phyloP scores from a whole-genome alignment of 2,113 vertebrate genomes.

The Bubo bubo region DNA sequence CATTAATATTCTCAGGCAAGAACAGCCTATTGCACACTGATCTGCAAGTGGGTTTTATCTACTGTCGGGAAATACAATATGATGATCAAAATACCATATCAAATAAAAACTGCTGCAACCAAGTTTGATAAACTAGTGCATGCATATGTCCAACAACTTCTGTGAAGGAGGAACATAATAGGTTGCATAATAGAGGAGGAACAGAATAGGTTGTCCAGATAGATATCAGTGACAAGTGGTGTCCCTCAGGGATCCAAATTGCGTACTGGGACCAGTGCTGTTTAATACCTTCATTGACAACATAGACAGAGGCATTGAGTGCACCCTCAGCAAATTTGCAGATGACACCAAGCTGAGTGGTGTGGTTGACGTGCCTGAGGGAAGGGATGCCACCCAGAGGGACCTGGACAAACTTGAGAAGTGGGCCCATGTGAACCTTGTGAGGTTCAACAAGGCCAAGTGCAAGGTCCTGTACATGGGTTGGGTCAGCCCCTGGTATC shows the following conservation, averaged over 20 bases:
- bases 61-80: neutral
- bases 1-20: neutral
- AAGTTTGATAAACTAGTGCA: neutral
- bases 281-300: neutral
- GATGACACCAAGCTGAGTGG: neutral
- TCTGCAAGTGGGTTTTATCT: neutral
- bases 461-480: neutral
- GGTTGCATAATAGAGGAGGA: neutral
- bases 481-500: accelerated
- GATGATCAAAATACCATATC: neutral
- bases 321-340: neutral
- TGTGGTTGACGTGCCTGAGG: neutral
- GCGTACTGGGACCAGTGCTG: neutral
- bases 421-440: neutral
- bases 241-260: neutral
- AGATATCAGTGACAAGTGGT: neutral
- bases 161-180: neutral
- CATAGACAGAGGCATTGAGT: neutral
- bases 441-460: neutral
- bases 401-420: neutral
- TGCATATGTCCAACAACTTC: neutral
- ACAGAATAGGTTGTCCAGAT: neutral
- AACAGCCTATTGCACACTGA: neutral
- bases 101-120: neutral
- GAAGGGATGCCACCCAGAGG: neutral